These are phyloP conservation scores for Acrossocheilus fasciatus DNA, from an alignment of 2,797 vertebrate genomes.

Conservation along the genomic window DNA sequence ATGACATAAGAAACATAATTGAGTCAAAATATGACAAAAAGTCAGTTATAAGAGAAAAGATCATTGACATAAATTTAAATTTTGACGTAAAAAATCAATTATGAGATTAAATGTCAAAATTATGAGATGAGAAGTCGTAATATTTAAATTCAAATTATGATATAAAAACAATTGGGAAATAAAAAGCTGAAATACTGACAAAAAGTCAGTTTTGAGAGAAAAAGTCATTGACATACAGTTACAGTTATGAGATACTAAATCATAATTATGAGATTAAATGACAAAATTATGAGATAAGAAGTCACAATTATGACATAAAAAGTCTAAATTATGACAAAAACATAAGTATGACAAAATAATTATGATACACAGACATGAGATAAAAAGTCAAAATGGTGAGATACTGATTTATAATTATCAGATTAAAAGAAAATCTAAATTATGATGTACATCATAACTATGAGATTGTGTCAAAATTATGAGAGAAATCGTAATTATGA, in stretches of 20 bases:
- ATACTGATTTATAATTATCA: neutral
- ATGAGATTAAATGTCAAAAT: neutral
- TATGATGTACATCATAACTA: neutral
- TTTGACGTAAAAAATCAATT: neutral
- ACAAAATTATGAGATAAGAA: neutral
- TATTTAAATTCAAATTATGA: neutral
- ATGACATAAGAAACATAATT: neutral
- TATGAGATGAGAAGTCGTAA: neutral
- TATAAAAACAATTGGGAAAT: neutral
- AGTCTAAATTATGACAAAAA: neutral
- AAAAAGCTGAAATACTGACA: neutral
- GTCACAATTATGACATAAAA: neutral
- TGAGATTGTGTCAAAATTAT: neutral
- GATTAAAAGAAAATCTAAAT: too few relatives aligned
- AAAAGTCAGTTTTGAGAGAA: neutral
- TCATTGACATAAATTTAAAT: neutral
- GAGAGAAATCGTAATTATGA: neutral
- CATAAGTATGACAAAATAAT: neutral
- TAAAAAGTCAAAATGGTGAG: neutral
- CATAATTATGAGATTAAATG: neutral
- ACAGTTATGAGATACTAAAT: neutral
- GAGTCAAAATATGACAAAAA: neutral
- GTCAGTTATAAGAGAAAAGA: neutral
- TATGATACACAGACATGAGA: neutral
- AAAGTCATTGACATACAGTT: neutral